Conservation (phyloP, 2,113 vertebrate genomes). For the Salminus brasiliensis region DNA sequence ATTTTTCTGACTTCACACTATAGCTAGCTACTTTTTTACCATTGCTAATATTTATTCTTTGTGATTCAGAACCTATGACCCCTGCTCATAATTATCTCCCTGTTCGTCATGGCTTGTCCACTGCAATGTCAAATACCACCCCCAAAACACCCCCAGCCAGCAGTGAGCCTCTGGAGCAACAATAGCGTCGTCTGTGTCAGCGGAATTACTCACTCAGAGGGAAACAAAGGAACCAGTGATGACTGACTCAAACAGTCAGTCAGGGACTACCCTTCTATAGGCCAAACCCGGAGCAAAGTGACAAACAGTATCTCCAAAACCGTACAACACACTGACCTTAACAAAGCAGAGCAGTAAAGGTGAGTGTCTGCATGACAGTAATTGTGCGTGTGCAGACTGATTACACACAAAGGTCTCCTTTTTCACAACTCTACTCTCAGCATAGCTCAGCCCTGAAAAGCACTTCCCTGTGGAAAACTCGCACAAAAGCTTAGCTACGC, state of each 20-base stretch:
- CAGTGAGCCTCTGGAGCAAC: constrained; percentile 35
- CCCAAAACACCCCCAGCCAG: not conserved
- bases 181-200: constrained; percentile 46
- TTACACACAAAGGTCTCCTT: not conserved
- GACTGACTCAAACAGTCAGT: constrained; percentile 29
- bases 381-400: not conserved
- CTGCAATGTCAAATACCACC: constrained; percentile 7
- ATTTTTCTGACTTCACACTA: not conserved
- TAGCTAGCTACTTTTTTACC: not conserved
- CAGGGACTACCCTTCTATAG: constrained; percentile 4
- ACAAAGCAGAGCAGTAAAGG: constrained; percentile 2
- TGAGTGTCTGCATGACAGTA: not conserved
- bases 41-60: not conserved
- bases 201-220: constrained; percentile 37
- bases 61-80: constrained; percentile 15
- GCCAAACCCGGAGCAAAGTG: constrained; percentile 10
- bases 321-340: constrained; percentile 13
- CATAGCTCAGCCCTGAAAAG: not conserved
- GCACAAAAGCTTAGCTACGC: not conserved
- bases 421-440: not conserved
- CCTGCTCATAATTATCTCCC: constrained; percentile 16
- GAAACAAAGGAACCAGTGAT: constrained; percentile 41
- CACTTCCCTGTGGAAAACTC: not conserved
- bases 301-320: not conserved
- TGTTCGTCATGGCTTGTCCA: not conserved